A percentile compares a stretch with the other conserved stretches of the same genome.
Evolutionary conservation across 2,888 invertebrate genomes (phyloP).

Genomic region (Drosophila colorata): DNA sequence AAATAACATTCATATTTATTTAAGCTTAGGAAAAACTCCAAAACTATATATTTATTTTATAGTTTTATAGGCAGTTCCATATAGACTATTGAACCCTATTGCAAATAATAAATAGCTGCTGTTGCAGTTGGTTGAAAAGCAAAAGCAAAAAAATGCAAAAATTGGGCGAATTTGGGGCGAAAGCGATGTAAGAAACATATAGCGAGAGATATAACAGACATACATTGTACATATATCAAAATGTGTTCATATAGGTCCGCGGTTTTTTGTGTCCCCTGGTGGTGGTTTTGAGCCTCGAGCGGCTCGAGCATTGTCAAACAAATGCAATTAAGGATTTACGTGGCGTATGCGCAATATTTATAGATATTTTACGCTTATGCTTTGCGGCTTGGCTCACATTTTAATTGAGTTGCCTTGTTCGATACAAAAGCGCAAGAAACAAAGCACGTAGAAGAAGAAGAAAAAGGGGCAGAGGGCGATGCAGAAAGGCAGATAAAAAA

Average conservation of each 20-base stretch:
- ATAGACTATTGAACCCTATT: too few species aligned
- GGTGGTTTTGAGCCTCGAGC: conserved; percentile 2
- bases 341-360: conserved; percentile 69
- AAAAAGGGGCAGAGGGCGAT: background rate
- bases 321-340: conserved; percentile 74
- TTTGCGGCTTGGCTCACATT: conserved; percentile 58
- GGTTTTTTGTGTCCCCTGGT: background rate
- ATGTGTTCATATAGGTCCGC: background rate
- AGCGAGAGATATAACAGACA: too few species aligned
- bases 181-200: conserved; percentile 20
- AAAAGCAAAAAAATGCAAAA: background rate
- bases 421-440: background rate
- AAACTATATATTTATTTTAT: too few species aligned
- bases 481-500: background rate
- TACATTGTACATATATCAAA: too few species aligned
- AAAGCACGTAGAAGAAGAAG: too few species aligned
- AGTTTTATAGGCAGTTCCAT: too few species aligned
- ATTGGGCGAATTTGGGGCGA: conserved; percentile 28
- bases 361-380: conserved; percentile 32
- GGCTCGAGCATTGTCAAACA: conserved; percentile 54
- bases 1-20: too few species aligned
- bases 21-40: too few species aligned
- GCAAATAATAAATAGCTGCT: too few species aligned
- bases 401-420: conserved; percentile 67
- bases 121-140: background rate